phyloP scores from a whole-genome alignment of 2,888 invertebrate species.

The Tillus elongatus region DNA sequence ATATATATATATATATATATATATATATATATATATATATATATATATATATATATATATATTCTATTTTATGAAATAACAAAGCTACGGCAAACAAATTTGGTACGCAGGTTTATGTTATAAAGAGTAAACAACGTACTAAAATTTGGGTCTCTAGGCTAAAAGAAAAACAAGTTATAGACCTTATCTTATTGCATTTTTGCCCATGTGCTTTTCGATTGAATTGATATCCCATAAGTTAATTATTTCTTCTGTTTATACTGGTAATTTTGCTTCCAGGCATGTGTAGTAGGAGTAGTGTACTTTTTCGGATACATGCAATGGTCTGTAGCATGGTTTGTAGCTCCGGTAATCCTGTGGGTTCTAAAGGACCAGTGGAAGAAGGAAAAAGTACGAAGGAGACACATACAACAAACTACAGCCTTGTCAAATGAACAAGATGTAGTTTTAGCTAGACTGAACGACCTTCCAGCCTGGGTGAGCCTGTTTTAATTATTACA shows the following conservation, averaged over 20 bases:
- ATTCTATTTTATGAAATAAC: background rate
- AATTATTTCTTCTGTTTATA: conserved; percentile 15
- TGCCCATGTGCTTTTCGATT: too few relatives aligned
- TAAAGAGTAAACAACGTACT: too few relatives aligned
- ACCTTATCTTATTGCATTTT: too few relatives aligned
- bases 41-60: conserved; percentile 8
- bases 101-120: too few relatives aligned
- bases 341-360: conserved; percentile 69
- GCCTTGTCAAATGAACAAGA: conserved; percentile 76
- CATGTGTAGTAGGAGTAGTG: conserved; percentile 63
- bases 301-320: conserved; percentile 79
- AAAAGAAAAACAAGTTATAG: too few relatives aligned
- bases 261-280: too few relatives aligned
- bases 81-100: too few relatives aligned
- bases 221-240: too few relatives aligned
- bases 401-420: conserved; percentile 67
- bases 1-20: conserved; percentile 7
- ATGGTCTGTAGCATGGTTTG: conserved; percentile 83
- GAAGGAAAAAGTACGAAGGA: conserved; percentile 60
- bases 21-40: conserved; percentile 7
- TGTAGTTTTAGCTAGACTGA: conserved; percentile 74
- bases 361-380: conserved; percentile 73
- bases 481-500: conserved; percentile 27
- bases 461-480: conserved; percentile 92
- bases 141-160: too few relatives aligned